Evolutionary conservation across 2,113 vertebrate genomes (phyloP).

Genomic region (Ardeotis arabs): DNA sequence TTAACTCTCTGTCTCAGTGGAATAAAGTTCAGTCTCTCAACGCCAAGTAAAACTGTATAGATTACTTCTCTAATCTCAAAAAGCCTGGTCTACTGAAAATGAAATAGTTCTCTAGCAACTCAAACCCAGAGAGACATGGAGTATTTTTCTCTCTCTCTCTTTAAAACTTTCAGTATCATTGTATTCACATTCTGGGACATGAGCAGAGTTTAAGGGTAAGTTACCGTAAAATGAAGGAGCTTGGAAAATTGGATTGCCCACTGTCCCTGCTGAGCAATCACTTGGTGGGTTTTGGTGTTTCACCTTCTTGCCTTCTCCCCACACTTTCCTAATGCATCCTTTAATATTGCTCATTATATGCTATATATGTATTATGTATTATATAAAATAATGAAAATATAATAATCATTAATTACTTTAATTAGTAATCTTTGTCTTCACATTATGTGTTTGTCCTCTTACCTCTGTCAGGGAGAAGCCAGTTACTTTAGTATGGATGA

Average conservation of each 20-base stretch:
- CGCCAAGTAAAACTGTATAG: neutral
- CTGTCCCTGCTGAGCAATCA: neutral
- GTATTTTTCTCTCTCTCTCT: neutral
- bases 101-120: neutral
- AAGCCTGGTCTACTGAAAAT: neutral
- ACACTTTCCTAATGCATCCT: neutral
- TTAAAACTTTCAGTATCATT: neutral
- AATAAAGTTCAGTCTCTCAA: neutral
- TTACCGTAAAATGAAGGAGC: neutral
- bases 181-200: neutral
- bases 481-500: neutral
- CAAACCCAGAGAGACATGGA: neutral
- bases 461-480: neutral
- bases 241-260: neutral
- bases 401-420: neutral
- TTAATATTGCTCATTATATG: neutral
- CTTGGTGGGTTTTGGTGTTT: neutral
- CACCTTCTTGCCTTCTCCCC: neutral
- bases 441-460: neutral
- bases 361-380: neutral
- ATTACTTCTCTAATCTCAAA: neutral
- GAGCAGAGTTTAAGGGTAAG: neutral
- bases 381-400: neutral
- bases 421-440: neutral
- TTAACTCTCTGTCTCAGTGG: neutral